Evolutionary conservation across 2,888 invertebrate genomes (phyloP).

Genomic region (Zelleria hepariella): DNA sequence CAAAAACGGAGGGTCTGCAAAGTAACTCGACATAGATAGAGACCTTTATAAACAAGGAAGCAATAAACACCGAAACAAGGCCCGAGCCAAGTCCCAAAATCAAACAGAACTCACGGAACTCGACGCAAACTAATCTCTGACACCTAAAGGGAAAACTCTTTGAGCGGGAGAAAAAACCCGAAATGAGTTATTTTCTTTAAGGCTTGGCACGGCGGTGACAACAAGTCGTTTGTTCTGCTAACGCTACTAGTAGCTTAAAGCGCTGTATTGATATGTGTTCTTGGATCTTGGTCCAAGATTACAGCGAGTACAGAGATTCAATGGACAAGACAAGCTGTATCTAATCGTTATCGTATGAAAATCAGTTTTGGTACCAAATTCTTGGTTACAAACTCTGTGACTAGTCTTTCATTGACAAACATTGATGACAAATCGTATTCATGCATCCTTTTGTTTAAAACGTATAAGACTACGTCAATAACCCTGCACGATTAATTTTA

Average conservation of each 20-base stretch:
- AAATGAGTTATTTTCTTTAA: constrained; percentile 39
- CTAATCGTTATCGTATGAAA: no score
- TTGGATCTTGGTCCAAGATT: no score
- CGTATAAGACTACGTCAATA: no score
- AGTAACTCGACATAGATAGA: neutral
- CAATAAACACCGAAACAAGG: neutral
- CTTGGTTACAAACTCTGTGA: no score
- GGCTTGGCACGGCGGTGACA: constrained; percentile 14
- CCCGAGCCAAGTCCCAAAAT: constrained; percentile 15
- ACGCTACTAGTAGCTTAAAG: neutral
- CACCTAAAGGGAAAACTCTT: constrained; percentile 19
- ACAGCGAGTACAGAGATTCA: no score
- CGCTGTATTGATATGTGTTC: no score
- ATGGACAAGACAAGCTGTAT: no score
- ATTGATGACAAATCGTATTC: no score
- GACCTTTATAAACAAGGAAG: neutral
- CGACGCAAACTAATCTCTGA: constrained; percentile 34
- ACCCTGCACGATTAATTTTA: no score
- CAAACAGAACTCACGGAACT: constrained; percentile 14
- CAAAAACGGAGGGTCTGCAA: neutral
- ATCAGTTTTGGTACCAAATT: no score
- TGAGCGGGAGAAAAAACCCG: constrained; percentile 19
- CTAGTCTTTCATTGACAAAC: no score
- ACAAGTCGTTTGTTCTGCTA: constrained; percentile 26
- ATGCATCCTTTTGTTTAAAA: no score